These are phyloP conservation scores for Drosophila fuyamai DNA, from an alignment of 1,140 invertebrate genomes.

Conservation along the genomic window DNA sequence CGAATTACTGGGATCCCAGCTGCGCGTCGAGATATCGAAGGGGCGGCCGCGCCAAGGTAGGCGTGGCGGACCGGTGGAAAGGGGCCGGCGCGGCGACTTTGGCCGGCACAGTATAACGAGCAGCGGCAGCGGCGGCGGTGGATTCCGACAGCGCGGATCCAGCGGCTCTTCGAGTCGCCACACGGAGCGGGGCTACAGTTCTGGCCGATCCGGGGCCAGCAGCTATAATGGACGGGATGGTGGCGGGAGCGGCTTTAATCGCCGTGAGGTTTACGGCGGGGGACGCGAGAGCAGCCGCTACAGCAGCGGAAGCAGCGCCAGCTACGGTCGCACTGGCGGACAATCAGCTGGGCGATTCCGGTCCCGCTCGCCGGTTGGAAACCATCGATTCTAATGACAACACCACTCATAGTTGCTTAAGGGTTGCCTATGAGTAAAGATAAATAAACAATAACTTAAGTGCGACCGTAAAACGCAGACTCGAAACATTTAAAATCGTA, in stretches of 20 bases:
- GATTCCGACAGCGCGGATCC: slow-evolving; percentile 80
- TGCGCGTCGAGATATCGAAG: slow-evolving; percentile 93
- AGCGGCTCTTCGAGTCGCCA: slow-evolving; percentile 82
- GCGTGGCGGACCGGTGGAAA: slow-evolving; percentile 86
- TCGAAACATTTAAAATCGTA: slow-evolving; percentile 45
- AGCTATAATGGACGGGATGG: slow-evolving; percentile 74
- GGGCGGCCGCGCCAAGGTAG: slow-evolving; percentile 87
- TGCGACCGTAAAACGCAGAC: slow-evolving; percentile 41
- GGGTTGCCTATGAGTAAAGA: slow-evolving; percentile 43
- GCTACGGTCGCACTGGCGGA: slow-evolving; percentile 83
- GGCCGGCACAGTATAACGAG: slow-evolving; percentile 86
- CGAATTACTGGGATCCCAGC: slow-evolving; percentile 91
- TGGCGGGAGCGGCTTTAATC: slow-evolving; percentile 79
- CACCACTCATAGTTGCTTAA: slow-evolving; percentile 31
- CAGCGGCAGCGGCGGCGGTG: slow-evolving; percentile 78
- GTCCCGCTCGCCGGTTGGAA: slow-evolving; percentile 73
- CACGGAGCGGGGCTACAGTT: slow-evolving; percentile 85
- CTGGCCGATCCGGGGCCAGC: slow-evolving; percentile 84
- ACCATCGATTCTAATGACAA: slow-evolving; percentile 75
- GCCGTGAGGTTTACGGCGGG: slow-evolving; percentile 81
- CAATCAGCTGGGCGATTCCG: slow-evolving; percentile 79
- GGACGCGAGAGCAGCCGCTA: slow-evolving; percentile 84
- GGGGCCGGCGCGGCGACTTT: slow-evolving; percentile 85
- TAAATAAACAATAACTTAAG: slow-evolving; percentile 56
- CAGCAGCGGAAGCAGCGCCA: slow-evolving; percentile 81